Conservation (phyloP, 2,888 invertebrate species). For the Nycteola revayana region DNA sequence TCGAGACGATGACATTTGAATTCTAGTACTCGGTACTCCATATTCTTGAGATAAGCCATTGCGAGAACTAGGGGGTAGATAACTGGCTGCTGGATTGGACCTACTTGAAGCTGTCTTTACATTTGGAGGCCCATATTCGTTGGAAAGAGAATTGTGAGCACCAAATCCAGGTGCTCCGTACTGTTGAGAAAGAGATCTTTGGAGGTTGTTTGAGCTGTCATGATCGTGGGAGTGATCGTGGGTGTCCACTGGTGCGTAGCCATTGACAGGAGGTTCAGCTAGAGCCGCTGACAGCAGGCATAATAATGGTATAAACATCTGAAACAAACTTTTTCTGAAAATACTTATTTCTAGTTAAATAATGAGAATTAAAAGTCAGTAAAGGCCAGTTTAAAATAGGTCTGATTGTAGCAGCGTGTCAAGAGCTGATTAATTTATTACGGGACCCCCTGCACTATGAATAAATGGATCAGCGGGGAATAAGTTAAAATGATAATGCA, state of each 20-base stretch:
- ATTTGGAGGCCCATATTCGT: constrained; percentile 41
- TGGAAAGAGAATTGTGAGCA: constrained; percentile 26
- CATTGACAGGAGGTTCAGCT: constrained; percentile 65
- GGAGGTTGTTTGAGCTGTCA: constrained; percentile 31
- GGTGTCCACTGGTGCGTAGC: constrained; percentile 44
- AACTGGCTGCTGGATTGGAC: constrained; percentile 17
- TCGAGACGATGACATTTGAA: constrained; percentile 13
- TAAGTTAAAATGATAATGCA: too few species aligned
- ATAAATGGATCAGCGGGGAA: too few species aligned
- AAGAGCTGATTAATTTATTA: too few species aligned
- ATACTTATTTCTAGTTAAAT: too few species aligned
- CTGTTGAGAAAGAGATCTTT: constrained; percentile 41
- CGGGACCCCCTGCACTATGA: too few species aligned
- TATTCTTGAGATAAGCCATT: constrained; percentile 37
- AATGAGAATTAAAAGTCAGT: too few species aligned
- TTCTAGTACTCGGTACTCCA: constrained; percentile 15
- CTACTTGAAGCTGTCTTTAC: constrained; percentile 8
- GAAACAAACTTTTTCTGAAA: constrained; percentile 28
- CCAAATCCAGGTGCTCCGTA: constrained; percentile 41
- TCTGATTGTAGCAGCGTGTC: too few species aligned
- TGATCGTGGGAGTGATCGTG: constrained; percentile 34
- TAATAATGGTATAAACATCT: constrained; percentile 52
- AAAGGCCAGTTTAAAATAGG: too few species aligned
- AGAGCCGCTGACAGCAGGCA: constrained; percentile 43
- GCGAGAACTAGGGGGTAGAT: constrained; percentile 24